A percentile compares a stretch with the other conserved stretches of the same genome.
Evolutionary conservation across 2,888 invertebrate genomes (phyloP).

Genomic region (Meloe dianella): DNA sequence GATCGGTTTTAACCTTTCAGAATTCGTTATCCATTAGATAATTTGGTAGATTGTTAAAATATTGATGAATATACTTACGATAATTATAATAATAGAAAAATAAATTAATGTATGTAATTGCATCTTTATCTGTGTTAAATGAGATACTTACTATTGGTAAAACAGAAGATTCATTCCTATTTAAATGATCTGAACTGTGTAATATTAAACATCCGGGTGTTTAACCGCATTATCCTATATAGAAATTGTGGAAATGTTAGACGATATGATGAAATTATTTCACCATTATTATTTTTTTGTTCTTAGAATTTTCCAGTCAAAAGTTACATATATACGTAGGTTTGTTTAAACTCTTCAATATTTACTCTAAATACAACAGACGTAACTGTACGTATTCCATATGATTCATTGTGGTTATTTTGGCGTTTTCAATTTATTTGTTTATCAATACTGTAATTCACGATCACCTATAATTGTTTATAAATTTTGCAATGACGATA

Average conservation of each 20-base stretch:
- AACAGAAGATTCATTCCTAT: not conserved
- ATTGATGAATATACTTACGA: not conserved
- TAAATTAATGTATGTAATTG: not conserved
- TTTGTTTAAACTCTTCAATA: not conserved
- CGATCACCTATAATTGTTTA: not conserved
- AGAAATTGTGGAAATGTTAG: not conserved
- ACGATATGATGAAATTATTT: not conserved
- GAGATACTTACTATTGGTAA: not conserved
- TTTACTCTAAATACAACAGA: slow-evolving; percentile 3
- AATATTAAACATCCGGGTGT: slow-evolving; percentile 19
- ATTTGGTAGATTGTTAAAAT: not conserved
- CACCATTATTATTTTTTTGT: not conserved
- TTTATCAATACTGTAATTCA: too few species aligned
- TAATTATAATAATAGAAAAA: not conserved
- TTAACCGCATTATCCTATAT: slow-evolving; percentile 17
- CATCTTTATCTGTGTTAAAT: not conserved
- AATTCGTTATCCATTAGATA: not conserved
- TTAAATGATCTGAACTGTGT: slow-evolving; percentile 16
- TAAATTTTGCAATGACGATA: not conserved
- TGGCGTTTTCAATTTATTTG: not conserved
- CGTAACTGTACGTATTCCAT: not conserved
- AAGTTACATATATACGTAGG: not conserved
- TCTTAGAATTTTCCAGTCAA: not conserved
- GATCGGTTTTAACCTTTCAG: not conserved
- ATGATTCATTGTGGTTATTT: not conserved